These are phyloP conservation scores for Seriola dumerili DNA, from an alignment of 2,113 vertebrate genomes.

Conservation along the genomic window DNA sequence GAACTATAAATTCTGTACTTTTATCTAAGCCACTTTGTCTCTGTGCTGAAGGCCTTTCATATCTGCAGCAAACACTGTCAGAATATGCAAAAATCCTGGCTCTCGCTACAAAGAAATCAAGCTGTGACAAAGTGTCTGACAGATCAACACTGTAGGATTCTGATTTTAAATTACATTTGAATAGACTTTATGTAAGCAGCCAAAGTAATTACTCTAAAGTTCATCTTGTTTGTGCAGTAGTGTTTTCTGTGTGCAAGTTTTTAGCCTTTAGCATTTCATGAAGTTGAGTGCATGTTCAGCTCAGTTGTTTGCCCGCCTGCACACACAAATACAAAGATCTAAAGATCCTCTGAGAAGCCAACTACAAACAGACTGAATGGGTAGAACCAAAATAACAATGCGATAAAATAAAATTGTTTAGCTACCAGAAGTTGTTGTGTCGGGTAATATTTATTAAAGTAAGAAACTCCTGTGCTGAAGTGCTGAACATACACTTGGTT, in stretches of 20 bases:
- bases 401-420: not conserved
- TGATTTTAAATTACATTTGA: not conserved
- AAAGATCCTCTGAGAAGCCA: not conserved
- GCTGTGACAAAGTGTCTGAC: not conserved
- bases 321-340: not conserved
- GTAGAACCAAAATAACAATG: conserved; percentile 1
- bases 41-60: not conserved
- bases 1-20: not conserved
- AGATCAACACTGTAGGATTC: not conserved
- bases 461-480: not conserved
- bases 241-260: not conserved
- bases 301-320: too few species aligned
- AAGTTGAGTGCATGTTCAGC: too few species aligned
- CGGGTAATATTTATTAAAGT: not conserved
- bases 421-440: not conserved
- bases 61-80: not conserved
- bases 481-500: not conserved
- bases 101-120: not conserved
- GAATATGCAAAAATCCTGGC: not conserved
- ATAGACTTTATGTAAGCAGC: not conserved
- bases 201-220: not conserved
- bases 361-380: not conserved
- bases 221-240: not conserved
- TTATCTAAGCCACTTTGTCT: not conserved
- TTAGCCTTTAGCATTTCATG: not conserved